Base-by-base conservation (phyloP, 1,140 invertebrate genomes). In the Saccostrea echinata region DNA sequence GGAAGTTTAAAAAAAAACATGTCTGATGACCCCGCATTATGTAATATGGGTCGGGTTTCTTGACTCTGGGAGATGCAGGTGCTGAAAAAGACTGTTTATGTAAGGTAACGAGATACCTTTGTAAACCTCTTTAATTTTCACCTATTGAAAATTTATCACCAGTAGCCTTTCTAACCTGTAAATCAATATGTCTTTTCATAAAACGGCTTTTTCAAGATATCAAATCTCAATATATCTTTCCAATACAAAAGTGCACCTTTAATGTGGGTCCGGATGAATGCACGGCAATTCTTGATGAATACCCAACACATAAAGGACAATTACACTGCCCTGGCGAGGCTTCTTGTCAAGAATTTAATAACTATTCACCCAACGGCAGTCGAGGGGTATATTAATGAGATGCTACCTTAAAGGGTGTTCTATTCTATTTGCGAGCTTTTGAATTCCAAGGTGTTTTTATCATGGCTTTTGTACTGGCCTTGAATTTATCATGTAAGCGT, bases 371-470 rank as follows among this genome's bases (percentile, higher is more conserved):
- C 12, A 27, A 3, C 24, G 24, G 24, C 64, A 71, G 64, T 24
- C 64, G 21, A 24, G 64, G 57, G 64, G 24, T 71, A 71, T 30
- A 71, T 71, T 71, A 71, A 71, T 71, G 64, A 71, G 64, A 71
- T 13, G 64, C 21, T 24, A 27, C 27, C 64, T 71, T 71, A 27
- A 71, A 13, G 24, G 64, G 27, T 71, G 64, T 71, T 13, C n/a
- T 24, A 13, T 71, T 71, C 64, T 71, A 8, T 71, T 30, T 27
- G 64, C 24, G 27, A 13, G 64, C 64, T 71, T 71, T 71, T 71
- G n/a, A 71, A 71, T 71, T 71, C 64, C 64, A 27, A 71, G 64
- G 64, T 71, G 64, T 71, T 71, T 71, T 71, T 71, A 71, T 71
- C 64, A 71, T 71, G 24, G 64, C 64, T 71, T 71, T 71, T 71